These are phyloP conservation scores for Phalloptychus januarius DNA, from an alignment of 2,797 vertebrate genomes.

Conservation along the genomic window DNA sequence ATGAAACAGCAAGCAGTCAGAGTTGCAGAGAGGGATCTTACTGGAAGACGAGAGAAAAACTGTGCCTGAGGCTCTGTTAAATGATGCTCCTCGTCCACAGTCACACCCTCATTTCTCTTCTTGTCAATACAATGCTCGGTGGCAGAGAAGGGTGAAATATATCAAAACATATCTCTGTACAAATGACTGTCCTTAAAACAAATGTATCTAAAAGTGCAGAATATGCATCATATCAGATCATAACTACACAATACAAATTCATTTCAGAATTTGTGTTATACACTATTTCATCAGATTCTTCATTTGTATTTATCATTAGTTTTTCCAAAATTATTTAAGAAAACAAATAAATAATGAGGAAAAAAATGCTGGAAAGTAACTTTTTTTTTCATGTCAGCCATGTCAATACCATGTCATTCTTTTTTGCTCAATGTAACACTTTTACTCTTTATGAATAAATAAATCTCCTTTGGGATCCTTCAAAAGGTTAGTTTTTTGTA, in stretches of 20 bases:
- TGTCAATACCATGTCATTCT: neutral
- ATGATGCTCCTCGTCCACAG: conserved; percentile 78
- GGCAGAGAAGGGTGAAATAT: conserved; percentile 48
- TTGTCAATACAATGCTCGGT: conserved; percentile 75
- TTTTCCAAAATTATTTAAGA: conserved; percentile 5
- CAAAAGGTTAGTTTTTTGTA: neutral
- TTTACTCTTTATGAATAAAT: conserved; percentile 1
- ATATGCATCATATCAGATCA: neutral
- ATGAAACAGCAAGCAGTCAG: conserved; percentile 83
- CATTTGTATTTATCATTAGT: neutral
- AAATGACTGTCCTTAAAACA: conserved; percentile 33
- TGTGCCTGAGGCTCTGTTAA: conserved; percentile 75
- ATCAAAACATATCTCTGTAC: conserved; percentile 55
- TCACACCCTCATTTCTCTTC: conserved; percentile 79
- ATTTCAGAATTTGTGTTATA: conserved; percentile 10
- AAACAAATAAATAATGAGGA: neutral
- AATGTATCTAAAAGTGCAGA: conserved; percentile 17
- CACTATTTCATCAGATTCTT: neutral
- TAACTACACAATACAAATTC: neutral
- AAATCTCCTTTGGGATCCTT: conserved; percentile 8
- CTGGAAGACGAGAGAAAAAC: conserved; percentile 72
- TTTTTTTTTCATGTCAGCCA: neutral
- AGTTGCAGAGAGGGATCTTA: conserved; percentile 75
- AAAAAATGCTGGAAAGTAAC: neutral
- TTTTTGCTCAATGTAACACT: conserved; percentile 9